These are phyloP conservation scores for Craterocephalus amniculus DNA, from an alignment of 2,797 vertebrate species.

Conservation along the genomic window DNA sequence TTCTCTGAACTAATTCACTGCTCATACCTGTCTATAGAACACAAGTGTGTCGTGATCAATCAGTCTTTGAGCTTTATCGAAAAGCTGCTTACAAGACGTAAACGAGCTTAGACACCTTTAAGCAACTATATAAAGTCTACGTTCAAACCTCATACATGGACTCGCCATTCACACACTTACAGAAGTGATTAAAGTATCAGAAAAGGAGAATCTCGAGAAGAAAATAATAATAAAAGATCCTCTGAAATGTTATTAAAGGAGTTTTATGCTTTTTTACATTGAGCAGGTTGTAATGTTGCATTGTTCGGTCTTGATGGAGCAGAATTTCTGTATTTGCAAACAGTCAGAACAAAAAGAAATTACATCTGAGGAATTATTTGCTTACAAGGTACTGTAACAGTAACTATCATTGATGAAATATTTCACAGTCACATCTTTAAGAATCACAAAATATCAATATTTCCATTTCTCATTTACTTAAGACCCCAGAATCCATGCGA, in stretches of 20 bases:
- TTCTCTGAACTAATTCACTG: neutral
- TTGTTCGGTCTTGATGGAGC: neutral
- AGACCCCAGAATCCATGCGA: no score
- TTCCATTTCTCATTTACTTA: no score
- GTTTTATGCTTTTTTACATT: no score
- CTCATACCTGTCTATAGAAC: neutral
- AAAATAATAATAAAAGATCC: neutral
- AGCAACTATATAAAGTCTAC: neutral
- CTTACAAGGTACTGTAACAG: no score
- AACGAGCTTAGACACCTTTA: neutral
- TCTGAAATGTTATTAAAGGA: neutral
- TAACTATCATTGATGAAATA: no score
- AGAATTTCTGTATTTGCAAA: neutral
- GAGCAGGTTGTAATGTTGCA: neutral
- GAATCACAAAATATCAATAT: no score
- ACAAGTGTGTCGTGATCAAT: neutral
- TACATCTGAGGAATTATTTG: no score
- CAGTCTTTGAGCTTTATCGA: neutral
- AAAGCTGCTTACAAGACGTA: constrained; percentile 1
- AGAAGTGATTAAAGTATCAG: neutral
- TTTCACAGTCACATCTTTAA: no score
- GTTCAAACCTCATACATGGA: neutral
- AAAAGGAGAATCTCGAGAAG: neutral
- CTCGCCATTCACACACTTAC: neutral
- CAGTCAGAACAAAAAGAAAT: no score